Evolutionary conservation across 2,797 vertebrate species (phyloP).

Genomic region (Poliocrania exsul): DNA sequence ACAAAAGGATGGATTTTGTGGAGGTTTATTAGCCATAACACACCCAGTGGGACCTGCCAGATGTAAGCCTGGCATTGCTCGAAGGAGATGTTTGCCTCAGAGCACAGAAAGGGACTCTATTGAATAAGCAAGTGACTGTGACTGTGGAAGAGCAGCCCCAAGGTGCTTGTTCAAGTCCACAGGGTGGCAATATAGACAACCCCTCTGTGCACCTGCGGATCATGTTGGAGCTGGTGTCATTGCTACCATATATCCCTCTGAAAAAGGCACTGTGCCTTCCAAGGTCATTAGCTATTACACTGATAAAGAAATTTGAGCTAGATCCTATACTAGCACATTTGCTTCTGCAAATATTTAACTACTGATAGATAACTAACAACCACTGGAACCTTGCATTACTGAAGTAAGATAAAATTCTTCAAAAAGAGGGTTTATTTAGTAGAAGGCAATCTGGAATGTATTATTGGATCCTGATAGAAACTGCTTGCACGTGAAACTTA

Average conservation of each 20-base stretch:
- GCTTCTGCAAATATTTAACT: constrained; percentile 26
- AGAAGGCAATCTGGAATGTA: neutral
- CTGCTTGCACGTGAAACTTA: neutral
- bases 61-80: neutral
- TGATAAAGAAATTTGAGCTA: neutral
- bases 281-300: neutral
- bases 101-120: neutral
- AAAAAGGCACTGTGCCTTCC: neutral
- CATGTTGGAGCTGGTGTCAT: fast-evolving
- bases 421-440: neutral
- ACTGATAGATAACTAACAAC: neutral
- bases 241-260: neutral
- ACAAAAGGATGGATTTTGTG: fast-evolving
- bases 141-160: fast-evolving
- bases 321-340: neutral
- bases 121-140: neutral
- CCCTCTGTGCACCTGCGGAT: fast-evolving
- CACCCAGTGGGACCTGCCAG: fast-evolving
- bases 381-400: neutral
- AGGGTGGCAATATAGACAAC: constrained; percentile 47
- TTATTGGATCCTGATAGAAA: neutral
- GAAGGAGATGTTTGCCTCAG: neutral
- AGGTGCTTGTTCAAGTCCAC: neutral
- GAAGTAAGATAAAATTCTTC: neutral
- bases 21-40: neutral